Evolutionary conservation across 2,113 vertebrate species (phyloP).

Genomic region (Seriola rivoliana): DNA sequence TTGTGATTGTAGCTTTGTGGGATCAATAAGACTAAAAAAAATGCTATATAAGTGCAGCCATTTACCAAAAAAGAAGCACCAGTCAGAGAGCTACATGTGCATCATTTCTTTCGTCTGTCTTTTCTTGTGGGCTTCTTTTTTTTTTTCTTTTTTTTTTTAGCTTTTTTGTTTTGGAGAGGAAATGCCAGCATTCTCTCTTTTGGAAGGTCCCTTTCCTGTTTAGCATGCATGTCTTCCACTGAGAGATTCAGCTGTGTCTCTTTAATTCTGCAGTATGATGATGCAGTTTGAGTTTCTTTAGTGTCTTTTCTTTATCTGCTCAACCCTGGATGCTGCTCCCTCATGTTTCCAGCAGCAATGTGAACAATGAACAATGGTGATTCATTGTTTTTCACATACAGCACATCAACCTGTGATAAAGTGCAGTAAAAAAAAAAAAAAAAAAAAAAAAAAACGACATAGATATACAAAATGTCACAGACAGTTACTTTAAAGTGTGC

Average conservation of each 20-base stretch:
- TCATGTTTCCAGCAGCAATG: slow-evolving; percentile 21
- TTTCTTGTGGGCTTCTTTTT: slow-evolving; percentile 7
- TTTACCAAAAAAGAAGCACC: background rate
- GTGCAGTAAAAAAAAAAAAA: too few relatives aligned
- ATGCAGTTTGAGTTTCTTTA: slow-evolving; percentile 29
- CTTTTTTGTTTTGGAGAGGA: slow-evolving; percentile 8
- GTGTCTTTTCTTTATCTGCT: slow-evolving; percentile 22
- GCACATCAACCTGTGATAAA: background rate
- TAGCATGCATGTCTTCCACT: slow-evolving; percentile 41
- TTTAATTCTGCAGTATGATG: slow-evolving; percentile 25
- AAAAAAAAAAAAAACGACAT: background rate
- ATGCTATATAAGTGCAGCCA: too few relatives aligned
- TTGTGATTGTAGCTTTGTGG: too few relatives aligned
- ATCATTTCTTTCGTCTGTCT: slow-evolving; percentile 1
- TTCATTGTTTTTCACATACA: background rate
- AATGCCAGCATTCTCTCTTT: slow-evolving; percentile 14
- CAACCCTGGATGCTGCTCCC: background rate
- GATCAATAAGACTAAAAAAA: too few relatives aligned
- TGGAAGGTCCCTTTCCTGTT: slow-evolving; percentile 9
- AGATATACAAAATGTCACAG: slow-evolving; percentile 9
- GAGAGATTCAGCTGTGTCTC: slow-evolving; percentile 25
- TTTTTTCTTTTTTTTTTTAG: background rate
- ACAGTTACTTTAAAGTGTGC: background rate
- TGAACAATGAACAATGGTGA: background rate
- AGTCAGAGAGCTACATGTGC: background rate